Base-by-base conservation (phyloP, 2,113 vertebrate species). In the Tylochromis polylepis region DNA sequence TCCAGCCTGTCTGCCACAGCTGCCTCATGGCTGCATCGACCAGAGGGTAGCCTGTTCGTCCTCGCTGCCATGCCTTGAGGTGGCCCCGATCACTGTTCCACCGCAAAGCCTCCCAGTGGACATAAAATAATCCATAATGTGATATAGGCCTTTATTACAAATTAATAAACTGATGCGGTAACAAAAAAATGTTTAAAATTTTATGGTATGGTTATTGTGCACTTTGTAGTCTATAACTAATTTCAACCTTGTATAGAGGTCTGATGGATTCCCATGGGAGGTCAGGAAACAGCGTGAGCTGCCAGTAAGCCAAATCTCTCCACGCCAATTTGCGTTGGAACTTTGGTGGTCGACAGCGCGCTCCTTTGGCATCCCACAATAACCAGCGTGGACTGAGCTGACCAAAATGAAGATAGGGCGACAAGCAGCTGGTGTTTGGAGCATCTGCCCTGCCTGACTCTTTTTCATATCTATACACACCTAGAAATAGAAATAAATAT, bases 401-500 rank as follows among this genome's bases (percentile, higher is more conserved):
- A 62, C 96, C 95, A 60, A 95, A 96, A 59, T 96, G 96, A 67
- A 97, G 93, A 90, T 96, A 96, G 3, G 95, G 96, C n/a, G 96
- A 96, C 86, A 96, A 75, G 31, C 85, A 90, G 93, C 96, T 97
- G 72, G 96, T 96, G 83, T 97, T 96, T 3, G 95, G 93, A 18
- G 85, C 88, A 82, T 96, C 96, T 1, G 95, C 95, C 31, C 95
- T 92, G 31, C 94, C 91, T 6, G 96, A 96, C 78, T 96, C 95
- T 82, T 95, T 95, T 65, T 96, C 95, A 82, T 97, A 96, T 43
- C 91, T 85, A 60, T 96, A 94, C 24, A 97, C 95, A 84, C 96
- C 96, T 96, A 55, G 9, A 10, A 81, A 27, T 81, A 27, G 20
- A 22, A 62, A 49, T 8, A 56, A 57, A 6, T 15, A 60, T 43